Evolutionary conservation across 1,140 invertebrate species (phyloP), one percentile per base, ranked within the genome.

Genomic region (Heliconius hewitsoni): DNA sequence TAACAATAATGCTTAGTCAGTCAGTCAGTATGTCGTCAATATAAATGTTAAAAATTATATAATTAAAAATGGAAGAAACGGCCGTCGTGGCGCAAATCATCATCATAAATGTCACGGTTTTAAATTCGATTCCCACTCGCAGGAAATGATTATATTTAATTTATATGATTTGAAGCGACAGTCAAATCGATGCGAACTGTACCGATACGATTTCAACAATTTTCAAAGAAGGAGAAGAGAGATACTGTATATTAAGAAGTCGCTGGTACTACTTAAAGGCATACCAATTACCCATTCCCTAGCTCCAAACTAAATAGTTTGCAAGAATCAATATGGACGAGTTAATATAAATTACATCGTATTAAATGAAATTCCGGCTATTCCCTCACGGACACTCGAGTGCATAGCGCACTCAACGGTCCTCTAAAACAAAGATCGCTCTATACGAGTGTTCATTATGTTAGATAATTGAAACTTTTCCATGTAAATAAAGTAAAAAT

Each of bases 351-450:
- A 66, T 66, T 16, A 66, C 27, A 66, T 30, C 30, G 27, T 30
- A 66, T 16, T 66, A 66, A 66, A 66, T 27, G 23, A 66, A 30
- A 13, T 66, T 66, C 60, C 23, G 60, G 27, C 23, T 27, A 30
- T 66, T 66, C 60, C 60, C 60, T 66, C 23, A 30, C 60, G 13
- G 60, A 9, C 71, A 39, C 71, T 37, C n/a, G 19, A 71, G 2
- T 42, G 34, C 71, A 50, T 72, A 72, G 34, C n/a, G 34, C n/a
- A 73, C 71, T 60, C 46, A 72, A 18, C n/a, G 37, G 16, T 39
- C 34, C 55, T 78, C 37, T 27, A 27, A 78, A 73, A 60, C 71
- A 73, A 78, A 78, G 46, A 57, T 73, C 71, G 19, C 70, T 77
- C 37, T 30, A 57, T 72, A 72, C 57, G 57, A 76, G 42, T 27